Conservation (phyloP, 1,140 invertebrate genomes). For the Berghia stephanieae region DNA sequence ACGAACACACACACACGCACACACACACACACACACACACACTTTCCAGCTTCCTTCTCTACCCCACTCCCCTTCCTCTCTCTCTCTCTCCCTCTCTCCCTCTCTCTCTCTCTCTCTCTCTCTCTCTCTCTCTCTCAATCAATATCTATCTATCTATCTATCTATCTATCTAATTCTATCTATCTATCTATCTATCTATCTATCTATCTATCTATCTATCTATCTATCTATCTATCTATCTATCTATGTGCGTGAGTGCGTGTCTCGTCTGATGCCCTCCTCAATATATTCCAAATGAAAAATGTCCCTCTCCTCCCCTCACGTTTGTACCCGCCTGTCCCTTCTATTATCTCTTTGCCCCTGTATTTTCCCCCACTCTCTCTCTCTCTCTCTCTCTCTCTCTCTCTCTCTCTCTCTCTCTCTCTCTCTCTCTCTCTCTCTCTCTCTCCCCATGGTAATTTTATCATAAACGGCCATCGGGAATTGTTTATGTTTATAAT, state of each 20-base stretch:
- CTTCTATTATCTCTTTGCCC: not conserved
- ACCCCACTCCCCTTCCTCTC: not conserved
- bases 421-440: not conserved
- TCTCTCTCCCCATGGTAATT: not conserved
- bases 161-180: too few species aligned
- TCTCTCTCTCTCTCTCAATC: not conserved
- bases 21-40: not conserved
- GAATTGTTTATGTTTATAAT: not conserved
- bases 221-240: slow-evolving; percentile 18
- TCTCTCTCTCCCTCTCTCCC: slow-evolving; percentile 12
- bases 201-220: slow-evolving; percentile 9
- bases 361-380: not conserved
- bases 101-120: slow-evolving; percentile 21
- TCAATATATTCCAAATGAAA: too few species aligned
- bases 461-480: too few species aligned
- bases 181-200: not conserved
- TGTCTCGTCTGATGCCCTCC: too few species aligned
- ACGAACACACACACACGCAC: not conserved
- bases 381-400: not conserved
- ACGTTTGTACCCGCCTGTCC: not conserved
- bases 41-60: not conserved
- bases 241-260: too few species aligned
- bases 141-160: not conserved
- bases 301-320: too few species aligned
- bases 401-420: not conserved